Conservation (phyloP, 2,888 invertebrate genomes). For the Drosophila ustulata region DNA sequence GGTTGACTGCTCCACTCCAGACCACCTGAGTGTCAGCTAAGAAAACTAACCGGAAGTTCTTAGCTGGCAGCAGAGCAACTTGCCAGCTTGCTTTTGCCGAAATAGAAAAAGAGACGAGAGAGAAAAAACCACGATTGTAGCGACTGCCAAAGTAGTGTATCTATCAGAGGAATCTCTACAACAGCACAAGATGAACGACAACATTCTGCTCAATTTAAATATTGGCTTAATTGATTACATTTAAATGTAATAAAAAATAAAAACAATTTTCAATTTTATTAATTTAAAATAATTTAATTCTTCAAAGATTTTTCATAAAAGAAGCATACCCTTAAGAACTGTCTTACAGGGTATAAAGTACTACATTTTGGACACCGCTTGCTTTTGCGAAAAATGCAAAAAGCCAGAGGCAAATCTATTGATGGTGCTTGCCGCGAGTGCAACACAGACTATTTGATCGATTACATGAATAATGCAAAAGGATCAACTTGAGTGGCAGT, state of each 20-base stretch:
- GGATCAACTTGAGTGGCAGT: constrained; percentile 3
- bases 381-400: constrained; percentile 2
- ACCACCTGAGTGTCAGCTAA: constrained; percentile 24
- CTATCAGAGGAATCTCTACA: constrained; percentile 9
- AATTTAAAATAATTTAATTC: no score
- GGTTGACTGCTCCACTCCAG: constrained; percentile 10
- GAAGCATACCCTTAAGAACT: background rate
- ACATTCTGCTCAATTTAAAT: background rate
- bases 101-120: background rate
- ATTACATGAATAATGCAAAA: constrained; percentile 6
- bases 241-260: no score
- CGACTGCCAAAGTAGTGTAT: constrained; percentile 13
- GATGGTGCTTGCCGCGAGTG: background rate
- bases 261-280: no score
- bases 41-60: constrained; percentile 35
- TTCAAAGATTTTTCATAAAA: no score
- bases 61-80: constrained; percentile 11
- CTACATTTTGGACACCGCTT: background rate
- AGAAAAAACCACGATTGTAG: constrained; percentile 1
- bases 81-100: constrained; percentile 9
- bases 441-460: constrained; percentile 7
- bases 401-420: background rate
- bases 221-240: no score
- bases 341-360: background rate
- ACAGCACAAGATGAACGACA: background rate